A percentile compares a stretch with the other conserved stretches of the same genome.
These are phyloP conservation scores for Pycnomerus fuliginosus DNA, from an alignment of 2,888 invertebrate genomes.

Conservation along the genomic window DNA sequence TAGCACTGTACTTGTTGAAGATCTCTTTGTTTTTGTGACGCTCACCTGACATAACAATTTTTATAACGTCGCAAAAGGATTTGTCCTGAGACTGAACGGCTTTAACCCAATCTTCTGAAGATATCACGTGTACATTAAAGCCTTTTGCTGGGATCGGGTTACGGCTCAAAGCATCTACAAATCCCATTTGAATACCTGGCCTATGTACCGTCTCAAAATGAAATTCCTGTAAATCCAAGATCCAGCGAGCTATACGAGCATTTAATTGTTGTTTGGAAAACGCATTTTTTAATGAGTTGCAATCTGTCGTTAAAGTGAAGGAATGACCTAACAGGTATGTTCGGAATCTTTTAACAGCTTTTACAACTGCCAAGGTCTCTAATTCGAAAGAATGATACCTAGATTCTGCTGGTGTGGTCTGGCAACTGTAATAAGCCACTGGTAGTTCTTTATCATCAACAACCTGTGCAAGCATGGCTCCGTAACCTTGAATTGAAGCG, in stretches of 20 bases:
- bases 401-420: conserved; percentile 6
- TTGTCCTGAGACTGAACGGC: neutral
- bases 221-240: too few species aligned
- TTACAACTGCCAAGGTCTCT: conserved; percentile 9
- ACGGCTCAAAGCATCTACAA: conserved; percentile 27
- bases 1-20: neutral
- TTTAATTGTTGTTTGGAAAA: too few species aligned
- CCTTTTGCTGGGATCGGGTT: too few species aligned
- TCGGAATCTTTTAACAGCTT: conserved; percentile 15
- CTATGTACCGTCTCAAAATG: too few species aligned
- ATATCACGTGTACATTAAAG: too few species aligned
- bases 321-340: conserved; percentile 10
- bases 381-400: too few species aligned
- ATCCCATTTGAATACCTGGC: conserved; percentile 15
- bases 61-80: neutral
- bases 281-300: conserved; percentile 10
- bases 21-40: neutral
- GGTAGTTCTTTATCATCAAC: neutral
- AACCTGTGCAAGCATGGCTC: neutral
- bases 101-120: neutral
- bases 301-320: conserved; percentile 19
- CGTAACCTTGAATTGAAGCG: neutral
- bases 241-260: too few species aligned
- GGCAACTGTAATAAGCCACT: conserved; percentile 7
- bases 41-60: neutral